A percentile compares a stretch with the other conserved stretches of the same genome.
phyloP scores from a whole-genome alignment of 1,140 invertebrate genomes.

The Eupristina koningsbergeri region DNA sequence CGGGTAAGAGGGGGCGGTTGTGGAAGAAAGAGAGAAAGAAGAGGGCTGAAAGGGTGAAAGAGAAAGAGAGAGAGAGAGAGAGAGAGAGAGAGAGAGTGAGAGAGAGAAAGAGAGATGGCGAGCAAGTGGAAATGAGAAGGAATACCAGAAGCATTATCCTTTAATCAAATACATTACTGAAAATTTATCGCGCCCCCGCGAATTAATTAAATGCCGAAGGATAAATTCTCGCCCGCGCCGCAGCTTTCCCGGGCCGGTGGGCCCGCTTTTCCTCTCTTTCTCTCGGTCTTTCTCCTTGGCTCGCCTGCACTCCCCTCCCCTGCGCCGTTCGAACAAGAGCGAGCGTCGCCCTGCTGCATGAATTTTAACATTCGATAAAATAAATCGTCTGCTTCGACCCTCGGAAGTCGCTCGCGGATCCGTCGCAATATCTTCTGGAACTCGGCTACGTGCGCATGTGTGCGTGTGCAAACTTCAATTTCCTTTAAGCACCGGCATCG shows the following conservation, averaged over 20 bases:
- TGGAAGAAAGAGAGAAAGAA: constrained; percentile 43
- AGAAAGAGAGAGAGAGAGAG: constrained; percentile 39
- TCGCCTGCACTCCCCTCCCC: neutral
- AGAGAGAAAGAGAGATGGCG: constrained; percentile 6
- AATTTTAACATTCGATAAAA: constrained; percentile 71
- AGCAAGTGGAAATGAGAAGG: constrained; percentile 37
- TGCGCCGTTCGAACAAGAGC: neutral
- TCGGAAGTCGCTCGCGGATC: constrained; percentile 54
- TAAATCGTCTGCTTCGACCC: constrained; percentile 60
- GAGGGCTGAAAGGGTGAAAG: constrained; percentile 27
- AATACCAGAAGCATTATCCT: constrained; percentile 71
- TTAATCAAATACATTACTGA: constrained; percentile 74
- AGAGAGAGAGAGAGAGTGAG: neutral
- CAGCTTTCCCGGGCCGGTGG: constrained; percentile 24
- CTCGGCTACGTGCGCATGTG: neutral
- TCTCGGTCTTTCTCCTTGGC: neutral
- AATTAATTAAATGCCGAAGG: constrained; percentile 74
- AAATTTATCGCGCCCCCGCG: constrained; percentile 72
- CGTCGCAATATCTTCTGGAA: constrained; percentile 4
- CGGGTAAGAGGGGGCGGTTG: neutral
- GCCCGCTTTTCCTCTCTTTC: constrained; percentile 40
- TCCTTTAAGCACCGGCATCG: constrained; percentile 38
- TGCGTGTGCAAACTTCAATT: constrained; percentile 29
- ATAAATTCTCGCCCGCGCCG: constrained; percentile 66
- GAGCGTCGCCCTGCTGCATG: constrained; percentile 55